Base-by-base conservation (phyloP, 2,797 vertebrate species). In the Crax fasciolata region DNA sequence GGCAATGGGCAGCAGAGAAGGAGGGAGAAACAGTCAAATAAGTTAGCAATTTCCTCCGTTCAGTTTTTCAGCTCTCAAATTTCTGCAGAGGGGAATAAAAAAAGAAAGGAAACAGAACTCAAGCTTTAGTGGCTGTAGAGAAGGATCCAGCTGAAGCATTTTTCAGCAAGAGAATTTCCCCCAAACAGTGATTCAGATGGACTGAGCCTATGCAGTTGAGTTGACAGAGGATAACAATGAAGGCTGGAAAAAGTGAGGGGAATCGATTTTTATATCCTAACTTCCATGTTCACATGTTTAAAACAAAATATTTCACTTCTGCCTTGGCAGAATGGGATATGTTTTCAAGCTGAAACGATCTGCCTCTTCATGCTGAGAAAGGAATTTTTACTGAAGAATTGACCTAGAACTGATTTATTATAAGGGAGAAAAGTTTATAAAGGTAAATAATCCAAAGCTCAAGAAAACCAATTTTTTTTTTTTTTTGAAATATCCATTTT, bases 381-480 rank as follows among this genome's bases (percentile, higher is more conserved):
- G 85, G 67, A 92, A 76, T 71, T 95, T 91, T 81, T 78, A 61
- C 85, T 84, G 89, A 75, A 94, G 94, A 94, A 78, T 70, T 94
- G 89, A 88, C 91, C 90, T 88, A 79, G 83, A 91, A 84, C 44
- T 70, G 51, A 44, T 24, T 73, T 77, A 90, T 84, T 74, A 7
- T 23, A 51, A 81, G 38, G 51, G 13, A 87, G 21, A 73, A 79
- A 91, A 79, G 39, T 93, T 93, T 82, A 70, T 84, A 90, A 91
- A 43, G 55, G 88, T 71, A 79, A 95, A 90, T 94, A 95, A 97
- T 88, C 93, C 74, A 87, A 86, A 82, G 83, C 83, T 84, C 27
- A 90, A 87, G 59, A 76, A 94, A 95, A 78, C 43, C 44, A 8
- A 63, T 90, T 96, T 94, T 62, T 55, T 38, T 62, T 55, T 38